phyloP scores from a whole-genome alignment of 2,113 vertebrate species.

The Circaetus cinerascens region DNA sequence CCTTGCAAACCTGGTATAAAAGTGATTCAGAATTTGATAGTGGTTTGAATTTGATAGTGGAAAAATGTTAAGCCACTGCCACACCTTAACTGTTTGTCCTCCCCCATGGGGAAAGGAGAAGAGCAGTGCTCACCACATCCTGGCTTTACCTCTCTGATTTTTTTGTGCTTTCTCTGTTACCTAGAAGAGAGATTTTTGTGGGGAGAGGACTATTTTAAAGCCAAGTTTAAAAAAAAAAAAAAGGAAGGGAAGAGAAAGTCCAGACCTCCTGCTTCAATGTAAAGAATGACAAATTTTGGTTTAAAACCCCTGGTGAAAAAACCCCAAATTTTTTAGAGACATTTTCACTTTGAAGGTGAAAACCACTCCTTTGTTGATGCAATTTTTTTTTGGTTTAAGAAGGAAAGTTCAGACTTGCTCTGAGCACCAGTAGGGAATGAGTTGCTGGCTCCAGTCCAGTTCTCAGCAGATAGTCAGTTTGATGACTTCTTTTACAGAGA shows the following conservation, averaged over 20 bases:
- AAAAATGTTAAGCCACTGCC: background rate
- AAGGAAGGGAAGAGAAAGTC: background rate
- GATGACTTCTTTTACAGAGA: background rate
- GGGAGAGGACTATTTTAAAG: background rate
- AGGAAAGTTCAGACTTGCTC: background rate
- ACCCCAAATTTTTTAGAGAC: background rate
- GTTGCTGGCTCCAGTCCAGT: background rate
- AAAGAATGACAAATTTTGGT: constrained; percentile 13
- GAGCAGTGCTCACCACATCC: background rate
- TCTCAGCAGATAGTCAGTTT: background rate
- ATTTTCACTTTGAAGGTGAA: background rate
- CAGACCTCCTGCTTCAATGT: background rate
- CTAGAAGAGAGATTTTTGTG: background rate
- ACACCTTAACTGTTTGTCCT: background rate
- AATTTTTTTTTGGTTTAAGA: background rate
- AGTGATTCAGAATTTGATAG: background rate
- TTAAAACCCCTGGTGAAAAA: constrained; percentile 12
- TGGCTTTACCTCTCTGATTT: background rate
- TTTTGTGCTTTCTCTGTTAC: background rate
- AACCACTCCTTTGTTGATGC: background rate
- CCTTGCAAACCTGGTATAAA: background rate
- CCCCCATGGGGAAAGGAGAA: background rate
- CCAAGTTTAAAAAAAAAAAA: background rate
- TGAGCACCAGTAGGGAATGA: background rate
- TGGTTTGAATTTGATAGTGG: background rate